Evolutionary conservation across 1,140 invertebrate species (phyloP).

Genomic region (Helicoverpa zea): DNA sequence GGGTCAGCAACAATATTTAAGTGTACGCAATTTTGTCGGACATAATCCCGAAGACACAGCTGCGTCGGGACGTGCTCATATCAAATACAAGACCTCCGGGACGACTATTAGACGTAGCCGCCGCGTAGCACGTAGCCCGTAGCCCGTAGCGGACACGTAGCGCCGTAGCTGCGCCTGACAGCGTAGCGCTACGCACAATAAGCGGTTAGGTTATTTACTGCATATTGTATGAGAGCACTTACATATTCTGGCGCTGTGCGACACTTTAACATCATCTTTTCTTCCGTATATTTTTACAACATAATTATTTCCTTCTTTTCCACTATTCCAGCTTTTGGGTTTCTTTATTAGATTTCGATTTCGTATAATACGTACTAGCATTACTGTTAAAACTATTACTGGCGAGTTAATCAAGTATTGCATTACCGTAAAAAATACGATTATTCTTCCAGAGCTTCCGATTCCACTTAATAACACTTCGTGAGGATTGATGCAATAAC

Average conservation of each 20-base stretch:
- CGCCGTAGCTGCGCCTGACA: constrained; percentile 8
- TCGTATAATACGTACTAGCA: too few species aligned
- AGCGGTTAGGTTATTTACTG: constrained; percentile 44
- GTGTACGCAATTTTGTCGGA: constrained; percentile 1
- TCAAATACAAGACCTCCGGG: background rate
- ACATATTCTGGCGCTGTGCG: constrained; percentile 15
- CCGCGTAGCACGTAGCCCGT: constrained; percentile 19
- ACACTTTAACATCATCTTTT: background rate
- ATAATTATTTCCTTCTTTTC: background rate
- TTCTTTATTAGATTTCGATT: background rate
- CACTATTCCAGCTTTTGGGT: background rate
- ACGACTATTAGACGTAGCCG: constrained; percentile 19
- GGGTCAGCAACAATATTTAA: constrained; percentile 13
- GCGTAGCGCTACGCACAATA: constrained; percentile 35
- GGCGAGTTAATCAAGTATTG: too few species aligned
- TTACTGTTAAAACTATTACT: too few species aligned
- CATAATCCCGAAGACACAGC: constrained; percentile 16
- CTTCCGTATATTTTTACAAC: background rate
- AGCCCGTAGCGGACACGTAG: constrained; percentile 28
- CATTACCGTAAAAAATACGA: too few species aligned
- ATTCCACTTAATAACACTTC: too few species aligned
- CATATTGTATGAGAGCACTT: constrained; percentile 40
- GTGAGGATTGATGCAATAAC: too few species aligned
- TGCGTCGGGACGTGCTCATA: constrained; percentile 22
- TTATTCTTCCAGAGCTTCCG: too few species aligned